A percentile compares a stretch with the other conserved stretches of the same genome.
Evolutionary conservation across 2,113 vertebrate species (phyloP).

Genomic region (Mastomys natalensis): DNA sequence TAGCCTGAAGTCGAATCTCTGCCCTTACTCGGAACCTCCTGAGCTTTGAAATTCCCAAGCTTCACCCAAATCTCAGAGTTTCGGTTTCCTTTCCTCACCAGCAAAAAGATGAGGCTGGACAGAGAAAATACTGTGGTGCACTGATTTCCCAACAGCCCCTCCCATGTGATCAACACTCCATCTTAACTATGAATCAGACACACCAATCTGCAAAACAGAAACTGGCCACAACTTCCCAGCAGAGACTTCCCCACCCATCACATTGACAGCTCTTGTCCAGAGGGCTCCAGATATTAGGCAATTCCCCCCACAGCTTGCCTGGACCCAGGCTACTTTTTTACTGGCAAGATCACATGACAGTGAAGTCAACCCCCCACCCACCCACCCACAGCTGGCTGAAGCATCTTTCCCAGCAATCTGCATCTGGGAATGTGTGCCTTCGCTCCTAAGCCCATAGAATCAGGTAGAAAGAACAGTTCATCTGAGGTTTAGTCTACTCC

Average conservation of each 20-base stretch:
- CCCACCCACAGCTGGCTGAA: neutral
- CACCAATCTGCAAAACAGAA: neutral
- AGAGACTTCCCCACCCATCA: too few species aligned
- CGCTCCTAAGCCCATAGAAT: conserved; percentile 49
- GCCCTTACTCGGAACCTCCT: neutral
- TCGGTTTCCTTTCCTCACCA: neutral
- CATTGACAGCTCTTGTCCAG: neutral
- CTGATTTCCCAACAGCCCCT: neutral
- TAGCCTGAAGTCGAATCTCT: neutral
- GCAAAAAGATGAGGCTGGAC: neutral
- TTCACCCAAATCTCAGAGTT: neutral
- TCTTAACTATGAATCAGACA: neutral
- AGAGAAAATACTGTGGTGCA: neutral
- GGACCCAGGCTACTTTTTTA: neutral
- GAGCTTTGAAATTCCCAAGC: neutral
- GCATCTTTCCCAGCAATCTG: conserved; percentile 44
- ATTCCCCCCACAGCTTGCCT: conserved; percentile 5
- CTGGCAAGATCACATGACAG: neutral
- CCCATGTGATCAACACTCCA: neutral
- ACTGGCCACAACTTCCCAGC: neutral
- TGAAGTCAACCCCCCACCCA: conserved; percentile 28
- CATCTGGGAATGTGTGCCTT: conserved; percentile 65
- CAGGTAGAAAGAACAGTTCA: conserved; percentile 68
- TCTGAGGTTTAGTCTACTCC: conserved; percentile 28
- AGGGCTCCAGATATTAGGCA: neutral